These are phyloP conservation scores for Phalacrocorax brasilianus DNA, from an alignment of 2,113 vertebrate species.

Conservation along the genomic window DNA sequence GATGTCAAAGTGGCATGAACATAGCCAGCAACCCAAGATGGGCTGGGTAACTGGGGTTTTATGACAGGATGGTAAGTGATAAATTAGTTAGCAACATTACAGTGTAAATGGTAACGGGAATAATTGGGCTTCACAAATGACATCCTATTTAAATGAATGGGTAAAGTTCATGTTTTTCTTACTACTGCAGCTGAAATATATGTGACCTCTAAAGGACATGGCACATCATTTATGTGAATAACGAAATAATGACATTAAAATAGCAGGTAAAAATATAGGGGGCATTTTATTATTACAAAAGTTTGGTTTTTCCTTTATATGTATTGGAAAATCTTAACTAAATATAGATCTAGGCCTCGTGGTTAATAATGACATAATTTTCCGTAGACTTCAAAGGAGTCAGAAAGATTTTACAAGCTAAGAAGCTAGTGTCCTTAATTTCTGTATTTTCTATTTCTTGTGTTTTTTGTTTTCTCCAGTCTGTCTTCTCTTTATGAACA, in stretches of 20 bases:
- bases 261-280: background rate
- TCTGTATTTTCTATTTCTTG: background rate
- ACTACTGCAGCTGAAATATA: background rate
- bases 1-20: background rate
- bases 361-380: background rate
- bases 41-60: background rate
- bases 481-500: background rate
- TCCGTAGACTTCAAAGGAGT: background rate
- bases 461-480: background rate
- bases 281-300: background rate
- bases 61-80: background rate
- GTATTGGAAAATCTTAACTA: background rate
- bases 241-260: background rate
- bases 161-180: background rate
- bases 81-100: background rate
- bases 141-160: background rate
- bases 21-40: background rate
- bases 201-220: background rate
- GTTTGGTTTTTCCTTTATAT: background rate
- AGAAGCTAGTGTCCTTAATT: background rate
- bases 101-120: background rate
- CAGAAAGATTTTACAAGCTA: background rate
- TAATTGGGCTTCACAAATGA: slow-evolving; percentile 11
- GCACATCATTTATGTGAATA: background rate
- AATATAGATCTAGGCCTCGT: background rate